Percentiles rank a stretch among this genome's conserved stretches.
Conservation (phyloP, 2,797 vertebrate species). For the Limosa lapponica region DNA sequence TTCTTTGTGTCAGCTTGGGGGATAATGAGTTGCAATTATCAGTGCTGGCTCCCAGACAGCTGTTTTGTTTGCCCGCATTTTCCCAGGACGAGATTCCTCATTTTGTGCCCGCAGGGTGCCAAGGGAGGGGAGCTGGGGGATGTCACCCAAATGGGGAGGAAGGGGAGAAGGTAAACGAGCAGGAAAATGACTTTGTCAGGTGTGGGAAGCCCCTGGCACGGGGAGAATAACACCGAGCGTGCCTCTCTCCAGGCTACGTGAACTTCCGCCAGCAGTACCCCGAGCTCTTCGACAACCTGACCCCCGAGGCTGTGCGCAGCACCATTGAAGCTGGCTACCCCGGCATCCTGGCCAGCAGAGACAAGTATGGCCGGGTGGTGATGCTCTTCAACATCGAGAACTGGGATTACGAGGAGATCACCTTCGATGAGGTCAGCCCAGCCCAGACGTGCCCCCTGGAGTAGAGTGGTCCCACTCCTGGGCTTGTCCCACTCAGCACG, state of each 20-base stretch:
- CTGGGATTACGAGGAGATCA: conserved; percentile 98
- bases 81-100: neutral
- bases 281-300: conserved; percentile 92
- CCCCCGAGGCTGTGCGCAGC: conserved; percentile 89
- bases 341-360: conserved; percentile 88
- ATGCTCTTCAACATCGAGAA: conserved; percentile 98
- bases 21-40: conserved; percentile 64
- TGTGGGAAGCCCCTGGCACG: neutral
- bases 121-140: neutral
- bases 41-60: neutral
- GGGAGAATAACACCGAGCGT: neutral
- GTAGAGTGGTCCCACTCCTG: fast-evolving
- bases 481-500: fast-evolving
- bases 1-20: conserved; percentile 1
- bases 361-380: conserved; percentile 94
- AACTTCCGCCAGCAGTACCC: conserved; percentile 94
- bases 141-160: neutral
- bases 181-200: neutral
- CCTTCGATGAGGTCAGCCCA: conserved; percentile 92
- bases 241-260: conserved; percentile 85
- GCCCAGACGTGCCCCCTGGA: fast-evolving
- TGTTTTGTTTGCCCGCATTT: neutral
- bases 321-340: conserved; percentile 96
- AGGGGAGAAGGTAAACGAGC: neutral
- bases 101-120: neutral